A percentile compares a stretch with the other conserved stretches of the same genome.
These are phyloP conservation scores for Oreochromis aureus DNA, from an alignment of 2,113 vertebrate genomes.

Conservation along the genomic window DNA sequence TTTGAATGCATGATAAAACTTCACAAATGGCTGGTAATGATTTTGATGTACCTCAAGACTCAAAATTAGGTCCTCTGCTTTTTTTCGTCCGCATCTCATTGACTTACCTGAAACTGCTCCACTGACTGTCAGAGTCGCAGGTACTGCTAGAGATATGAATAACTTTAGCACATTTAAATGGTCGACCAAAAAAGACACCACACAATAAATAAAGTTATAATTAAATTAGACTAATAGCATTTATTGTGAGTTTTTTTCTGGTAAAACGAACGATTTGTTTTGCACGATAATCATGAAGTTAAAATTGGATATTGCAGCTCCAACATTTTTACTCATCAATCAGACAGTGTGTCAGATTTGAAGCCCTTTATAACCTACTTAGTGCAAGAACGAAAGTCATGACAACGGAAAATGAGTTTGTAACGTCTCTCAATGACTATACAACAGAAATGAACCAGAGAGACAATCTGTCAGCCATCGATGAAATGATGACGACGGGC, in stretches of 20 bases:
- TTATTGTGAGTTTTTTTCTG: neutral
- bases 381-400: neutral
- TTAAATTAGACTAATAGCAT: neutral
- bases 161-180: neutral
- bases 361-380: neutral
- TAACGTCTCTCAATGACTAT: neutral
- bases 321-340: neutral
- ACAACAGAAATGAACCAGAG: neutral
- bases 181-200: neutral
- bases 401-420: neutral
- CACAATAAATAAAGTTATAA: neutral
- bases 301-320: neutral
- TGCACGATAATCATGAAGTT: neutral
- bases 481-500: neutral
- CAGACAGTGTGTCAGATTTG: neutral
- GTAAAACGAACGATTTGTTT: neutral
- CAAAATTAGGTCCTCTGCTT: neutral
- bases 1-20: neutral
- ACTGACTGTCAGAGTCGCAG: neutral
- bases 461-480: neutral
- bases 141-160: neutral
- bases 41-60: neutral
- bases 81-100: neutral
- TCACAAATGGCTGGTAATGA: neutral
- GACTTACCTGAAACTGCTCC: neutral